Evolutionary conservation across 1,140 invertebrate genomes (phyloP).

Genomic region (Dendrolimus kikuchii): DNA sequence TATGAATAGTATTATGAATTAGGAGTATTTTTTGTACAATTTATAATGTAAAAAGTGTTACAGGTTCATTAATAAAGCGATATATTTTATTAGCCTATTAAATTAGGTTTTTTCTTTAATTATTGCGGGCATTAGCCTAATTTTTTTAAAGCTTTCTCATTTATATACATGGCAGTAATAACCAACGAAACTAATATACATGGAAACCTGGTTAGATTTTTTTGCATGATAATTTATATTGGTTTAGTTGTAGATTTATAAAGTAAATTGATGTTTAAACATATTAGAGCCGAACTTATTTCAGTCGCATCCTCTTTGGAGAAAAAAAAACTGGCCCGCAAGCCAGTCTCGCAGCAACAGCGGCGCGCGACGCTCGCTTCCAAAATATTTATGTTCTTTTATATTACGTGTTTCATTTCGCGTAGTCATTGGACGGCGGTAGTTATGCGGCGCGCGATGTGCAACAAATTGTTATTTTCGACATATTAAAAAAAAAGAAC

Average conservation of each 20-base stretch:
- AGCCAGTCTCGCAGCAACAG: conserved; percentile 51
- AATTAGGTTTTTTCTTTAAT: neutral
- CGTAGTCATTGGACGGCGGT: conserved; percentile 63
- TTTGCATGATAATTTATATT: neutral
- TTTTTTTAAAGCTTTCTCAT: neutral
- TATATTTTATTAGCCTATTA: no score
- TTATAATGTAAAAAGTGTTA: no score
- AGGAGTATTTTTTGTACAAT: no score
- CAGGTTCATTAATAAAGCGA: no score
- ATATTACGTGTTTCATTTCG: conserved; percentile 69
- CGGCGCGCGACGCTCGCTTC: conserved; percentile 61
- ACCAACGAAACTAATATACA: no score
- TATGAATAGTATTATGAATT: neutral
- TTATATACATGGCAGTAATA: neutral
- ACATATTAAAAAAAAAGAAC: conserved; percentile 29
- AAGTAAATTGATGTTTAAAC: conserved; percentile 5
- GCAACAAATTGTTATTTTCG: conserved; percentile 64
- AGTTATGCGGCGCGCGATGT: conserved; percentile 48
- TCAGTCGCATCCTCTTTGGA: conserved; percentile 49
- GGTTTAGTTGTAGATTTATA: neutral
- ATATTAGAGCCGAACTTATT: conserved; percentile 46
- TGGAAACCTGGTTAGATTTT: no score
- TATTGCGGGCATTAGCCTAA: neutral
- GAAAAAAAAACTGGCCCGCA: conserved; percentile 44
- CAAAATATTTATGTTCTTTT: conserved; percentile 59